Evolutionary conservation across 2,797 vertebrate species (phyloP), one percentile per base, ranked within the genome.

Genomic region (Anabacerthia variegaticeps): DNA sequence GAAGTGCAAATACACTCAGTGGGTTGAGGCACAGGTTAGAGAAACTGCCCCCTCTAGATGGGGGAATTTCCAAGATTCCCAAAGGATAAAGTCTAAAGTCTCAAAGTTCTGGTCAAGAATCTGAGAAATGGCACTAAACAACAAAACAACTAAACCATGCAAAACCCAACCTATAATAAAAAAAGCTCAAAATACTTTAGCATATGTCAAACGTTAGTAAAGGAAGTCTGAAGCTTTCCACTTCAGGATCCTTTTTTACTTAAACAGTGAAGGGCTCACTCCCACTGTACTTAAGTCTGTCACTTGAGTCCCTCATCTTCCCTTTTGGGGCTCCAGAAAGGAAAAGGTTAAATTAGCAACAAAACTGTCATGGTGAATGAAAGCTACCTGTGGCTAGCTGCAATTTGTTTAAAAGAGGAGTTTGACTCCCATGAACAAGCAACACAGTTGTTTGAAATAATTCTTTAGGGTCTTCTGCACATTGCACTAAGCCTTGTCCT

Each of bases 281-380:
- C 51, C 51, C 39, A 73, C 3, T 28, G 37, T 20, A 81, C 52
- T 90, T 71, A 81, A 84, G 32, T 83, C 39, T 26, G 22, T 36
- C 12, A 5, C 2, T 9, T 0, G 0, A 81, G 54, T 43, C 37
- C 22, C 67, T 43, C 41, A 63, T 4, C 34, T 78, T 72, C n/a
- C 13, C 14, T 89, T 81, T 41, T 30, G 36, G 21, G 37, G 15
- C 41, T 86, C 77, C 72, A 41, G 76, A 76, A 51, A 55, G 30
- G 27, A 73, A 89, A 86, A 44, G 1, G 2, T 49, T n/a, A 89
- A 55, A 8, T 39, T 55, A 80, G n/a, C 51, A 91, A 18, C 44
- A 83, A 81, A 74, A 9, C 14, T 63, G 49, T 36, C n/a, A 80
- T 0, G 0, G 21, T 4, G 2, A 69, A 49, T 19, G 54, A 80